These are phyloP conservation scores for Copidosoma aretas DNA, from an alignment of 2,888 invertebrate species.

Conservation along the genomic window DNA sequence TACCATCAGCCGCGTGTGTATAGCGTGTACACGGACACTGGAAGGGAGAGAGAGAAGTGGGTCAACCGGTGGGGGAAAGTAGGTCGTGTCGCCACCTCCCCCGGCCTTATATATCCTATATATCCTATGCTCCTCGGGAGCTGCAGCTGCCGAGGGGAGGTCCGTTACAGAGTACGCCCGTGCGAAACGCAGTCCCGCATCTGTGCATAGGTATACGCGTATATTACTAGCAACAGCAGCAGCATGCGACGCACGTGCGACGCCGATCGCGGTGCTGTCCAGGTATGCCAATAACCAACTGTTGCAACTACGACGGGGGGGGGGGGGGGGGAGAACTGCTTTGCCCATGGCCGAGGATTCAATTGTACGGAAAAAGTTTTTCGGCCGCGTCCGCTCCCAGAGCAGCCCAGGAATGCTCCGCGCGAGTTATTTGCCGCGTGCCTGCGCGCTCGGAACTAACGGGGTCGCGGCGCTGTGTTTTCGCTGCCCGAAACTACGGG, in stretches of 20 bases:
- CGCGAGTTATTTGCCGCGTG: no score
- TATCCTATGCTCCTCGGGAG: neutral
- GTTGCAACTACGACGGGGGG: slow-evolving; percentile 5
- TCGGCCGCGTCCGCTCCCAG: no score
- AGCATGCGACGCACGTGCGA: neutral
- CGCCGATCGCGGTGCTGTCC: no score
- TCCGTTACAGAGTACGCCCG: neutral
- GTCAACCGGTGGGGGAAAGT: slow-evolving; percentile 50
- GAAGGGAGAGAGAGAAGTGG: slow-evolving; percentile 45
- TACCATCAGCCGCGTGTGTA: neutral
- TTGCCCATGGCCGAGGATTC: no score
- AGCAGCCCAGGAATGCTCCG: no score
- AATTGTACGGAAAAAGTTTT: no score
- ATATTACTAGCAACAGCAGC: no score
- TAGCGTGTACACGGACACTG: neutral
- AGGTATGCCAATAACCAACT: slow-evolving; percentile 23
- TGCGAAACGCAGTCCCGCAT: neutral
- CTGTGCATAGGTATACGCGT: neutral
- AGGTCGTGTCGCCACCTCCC: slow-evolving; percentile 44
- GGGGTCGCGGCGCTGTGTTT: no score
- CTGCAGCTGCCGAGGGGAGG: neutral
- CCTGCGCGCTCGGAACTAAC: no score
- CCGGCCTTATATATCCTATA: neutral
- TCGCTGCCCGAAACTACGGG: no score
- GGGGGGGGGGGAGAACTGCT: no score